A percentile compares a stretch with the other conserved stretches of the same genome.
phyloP scores from a whole-genome alignment of 2,888 invertebrate genomes.

The Chesias legatella region DNA sequence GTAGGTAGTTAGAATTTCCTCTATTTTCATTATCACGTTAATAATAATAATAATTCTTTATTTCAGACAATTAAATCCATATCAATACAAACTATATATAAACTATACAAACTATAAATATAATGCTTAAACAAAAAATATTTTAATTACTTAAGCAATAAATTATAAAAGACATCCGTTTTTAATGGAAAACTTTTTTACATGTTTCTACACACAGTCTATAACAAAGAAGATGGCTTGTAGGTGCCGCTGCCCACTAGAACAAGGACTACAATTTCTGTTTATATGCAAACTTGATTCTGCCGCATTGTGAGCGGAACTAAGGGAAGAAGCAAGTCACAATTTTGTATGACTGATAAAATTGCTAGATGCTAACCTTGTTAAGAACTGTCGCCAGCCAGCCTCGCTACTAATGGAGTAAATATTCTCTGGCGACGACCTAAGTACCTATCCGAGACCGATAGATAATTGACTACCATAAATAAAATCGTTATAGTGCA shows the following conservation, averaged over 20 bases:
- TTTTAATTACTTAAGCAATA: too few relatives aligned
- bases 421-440: slow-evolving; percentile 36
- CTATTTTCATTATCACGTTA: too few relatives aligned
- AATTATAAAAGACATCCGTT: neutral
- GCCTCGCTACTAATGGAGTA: slow-evolving; percentile 52
- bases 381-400: slow-evolving; percentile 54
- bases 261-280: slow-evolving; percentile 35
- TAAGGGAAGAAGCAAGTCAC: slow-evolving; percentile 43
- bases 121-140: too few relatives aligned
- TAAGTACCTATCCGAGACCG: slow-evolving; percentile 13
- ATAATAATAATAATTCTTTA: too few relatives aligned
- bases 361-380: slow-evolving; percentile 63
- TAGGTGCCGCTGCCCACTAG: slow-evolving; percentile 18
- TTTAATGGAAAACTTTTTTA: slow-evolving; percentile 8
- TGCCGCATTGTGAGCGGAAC: slow-evolving; percentile 30
- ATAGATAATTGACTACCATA: slow-evolving; percentile 12
- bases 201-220: slow-evolving; percentile 17
- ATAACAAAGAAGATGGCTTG: slow-evolving; percentile 22
- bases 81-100: too few relatives aligned
- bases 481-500: slow-evolving; percentile 13
- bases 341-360: slow-evolving; percentile 57
- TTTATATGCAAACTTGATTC: slow-evolving; percentile 35
- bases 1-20: too few relatives aligned
- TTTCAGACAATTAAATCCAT: too few relatives aligned
- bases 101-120: too few relatives aligned